These are phyloP conservation scores for Zygogramma bicolorata DNA, from an alignment of 2,888 invertebrate genomes.

Conservation along the genomic window DNA sequence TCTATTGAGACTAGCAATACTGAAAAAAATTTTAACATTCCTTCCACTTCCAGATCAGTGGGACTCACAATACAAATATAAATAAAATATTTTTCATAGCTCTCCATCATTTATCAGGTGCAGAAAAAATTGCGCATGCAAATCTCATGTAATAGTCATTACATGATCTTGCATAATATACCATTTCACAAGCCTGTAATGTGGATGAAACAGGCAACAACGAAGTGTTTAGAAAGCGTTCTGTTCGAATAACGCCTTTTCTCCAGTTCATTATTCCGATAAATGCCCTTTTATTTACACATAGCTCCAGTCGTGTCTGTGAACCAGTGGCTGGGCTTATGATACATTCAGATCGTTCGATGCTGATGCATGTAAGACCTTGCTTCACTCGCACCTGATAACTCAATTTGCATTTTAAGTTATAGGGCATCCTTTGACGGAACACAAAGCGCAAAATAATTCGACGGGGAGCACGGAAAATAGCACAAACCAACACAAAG, in stretches of 20 bases:
- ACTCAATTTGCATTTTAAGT: conserved; percentile 42
- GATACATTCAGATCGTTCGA: neutral
- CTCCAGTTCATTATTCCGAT: neutral
- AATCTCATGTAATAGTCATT: too few relatives aligned
- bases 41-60: too few relatives aligned
- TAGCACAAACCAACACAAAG: conserved; percentile 8
- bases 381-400: conserved; percentile 31
- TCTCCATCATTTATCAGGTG: too few relatives aligned
- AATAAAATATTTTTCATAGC: too few relatives aligned
- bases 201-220: neutral
- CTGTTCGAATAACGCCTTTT: neutral
- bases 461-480: conserved; percentile 4
- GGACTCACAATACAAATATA: too few relatives aligned
- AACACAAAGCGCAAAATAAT: neutral
- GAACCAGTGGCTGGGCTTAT: neutral
- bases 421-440: conserved; percentile 32
- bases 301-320: neutral
- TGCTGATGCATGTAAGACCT: neutral
- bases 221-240: neutral
- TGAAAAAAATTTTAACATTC: too few relatives aligned
- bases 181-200: too few relatives aligned
- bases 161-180: too few relatives aligned
- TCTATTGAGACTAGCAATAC: too few relatives aligned
- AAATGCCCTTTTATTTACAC: neutral
- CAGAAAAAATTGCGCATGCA: too few relatives aligned